Evolutionary conservation across 2,888 invertebrate genomes (phyloP).

Genomic region (Strigamia crassipes): DNA sequence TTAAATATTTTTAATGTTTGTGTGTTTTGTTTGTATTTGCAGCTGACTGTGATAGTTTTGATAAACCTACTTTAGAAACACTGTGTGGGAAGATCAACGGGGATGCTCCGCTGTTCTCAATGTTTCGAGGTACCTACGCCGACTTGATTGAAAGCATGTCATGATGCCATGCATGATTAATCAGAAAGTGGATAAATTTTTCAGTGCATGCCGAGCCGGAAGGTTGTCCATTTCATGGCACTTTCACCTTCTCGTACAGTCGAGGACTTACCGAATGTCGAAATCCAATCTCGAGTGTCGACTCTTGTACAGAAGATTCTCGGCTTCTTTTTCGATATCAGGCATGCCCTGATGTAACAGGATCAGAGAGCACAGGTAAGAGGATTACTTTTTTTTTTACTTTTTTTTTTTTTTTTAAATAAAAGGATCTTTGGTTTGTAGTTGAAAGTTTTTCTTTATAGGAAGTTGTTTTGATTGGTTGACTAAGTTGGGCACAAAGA

Average conservation of each 20-base stretch:
- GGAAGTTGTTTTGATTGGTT: neutral
- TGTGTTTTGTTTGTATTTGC: neutral
- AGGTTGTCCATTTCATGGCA: constrained; percentile 85
- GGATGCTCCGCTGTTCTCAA: constrained; percentile 29
- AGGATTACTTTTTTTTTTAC: neutral
- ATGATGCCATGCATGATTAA: neutral
- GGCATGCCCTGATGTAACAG: constrained; percentile 88
- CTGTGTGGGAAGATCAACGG: constrained; percentile 41
- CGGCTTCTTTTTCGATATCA: constrained; percentile 87
- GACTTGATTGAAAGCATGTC: neutral
- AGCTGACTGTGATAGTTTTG: constrained; percentile 43
- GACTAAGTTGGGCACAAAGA: too few species aligned
- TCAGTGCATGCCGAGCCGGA: constrained; percentile 72
- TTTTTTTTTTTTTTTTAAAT: neutral
- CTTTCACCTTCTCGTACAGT: constrained; percentile 91
- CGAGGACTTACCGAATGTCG: constrained; percentile 88
- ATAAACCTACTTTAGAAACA: constrained; percentile 41
- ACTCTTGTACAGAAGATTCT: constrained; percentile 92
- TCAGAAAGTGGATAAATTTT: neutral
- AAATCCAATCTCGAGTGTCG: constrained; percentile 86
- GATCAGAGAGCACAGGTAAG: constrained; percentile 85
- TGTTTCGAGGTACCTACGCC: constrained; percentile 13
- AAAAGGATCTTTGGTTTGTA: neutral
- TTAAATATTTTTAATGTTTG: too few species aligned
- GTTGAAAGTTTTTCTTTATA: neutral